Base-by-base conservation (phyloP, 2,888 invertebrate species). In the Andrena flavipes region DNA sequence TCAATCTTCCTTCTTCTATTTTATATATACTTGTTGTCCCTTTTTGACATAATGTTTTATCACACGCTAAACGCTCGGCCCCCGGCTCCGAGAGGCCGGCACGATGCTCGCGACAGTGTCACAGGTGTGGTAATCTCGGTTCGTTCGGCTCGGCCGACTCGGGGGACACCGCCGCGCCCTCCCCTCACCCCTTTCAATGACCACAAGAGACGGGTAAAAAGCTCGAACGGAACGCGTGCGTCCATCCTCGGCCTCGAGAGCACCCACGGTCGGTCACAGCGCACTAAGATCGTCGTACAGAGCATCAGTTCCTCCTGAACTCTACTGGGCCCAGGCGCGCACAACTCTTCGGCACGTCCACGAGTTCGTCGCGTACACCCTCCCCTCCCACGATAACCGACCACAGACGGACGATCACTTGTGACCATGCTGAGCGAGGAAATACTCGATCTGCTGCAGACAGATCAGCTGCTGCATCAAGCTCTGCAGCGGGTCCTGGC, bases 401-500 rank as follows among this genome's bases (percentile, higher is more conserved):
- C 42, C 29, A 64, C 30, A n/a, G 49, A 65, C 51, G n/a, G 51
- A 63, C 26, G 13, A 70, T 89, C 84, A 89, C 82, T 88, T 92
- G 82, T 93, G 93, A 78, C 92, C 92, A 74, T 92, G 92, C 87
- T 93, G 94, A 35, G 91, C 90, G 82, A 94, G 90, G 80, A 92
- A 89, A 80, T 91, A 92, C 85, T 93, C 93, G 80, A 93, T 90
- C 82, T 92, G 92, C 76, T 92, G 92, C 75, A 93, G 82, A 73
- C 91, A 92, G 82, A 92, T 88, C 74, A 94, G 90, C 85, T 93
- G 93, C 84, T 94, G 93, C 85, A 94, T 91, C 84, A 94, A 89
- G 84, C 92, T 93, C 87, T 94, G 94, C 85, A 94, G 85, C 65
- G 94, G 93, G 75, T 92, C 92, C 86, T 93, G 93, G 80, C 90